Evolutionary conservation across 2,888 invertebrate species (phyloP).

Genomic region (Ommatoiulus sabulosus): DNA sequence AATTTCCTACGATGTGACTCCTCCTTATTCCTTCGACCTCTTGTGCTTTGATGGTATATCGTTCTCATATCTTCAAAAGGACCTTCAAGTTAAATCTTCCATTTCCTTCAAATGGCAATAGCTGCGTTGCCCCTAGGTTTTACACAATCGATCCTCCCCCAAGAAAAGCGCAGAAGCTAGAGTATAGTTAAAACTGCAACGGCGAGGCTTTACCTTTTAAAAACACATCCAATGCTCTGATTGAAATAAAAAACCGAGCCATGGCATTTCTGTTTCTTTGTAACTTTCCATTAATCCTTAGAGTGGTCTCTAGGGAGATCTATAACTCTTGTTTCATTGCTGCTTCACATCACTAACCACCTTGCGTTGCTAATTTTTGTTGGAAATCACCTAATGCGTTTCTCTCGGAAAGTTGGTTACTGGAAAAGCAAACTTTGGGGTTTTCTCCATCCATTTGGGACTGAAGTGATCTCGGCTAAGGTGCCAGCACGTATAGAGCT

Average conservation of each 20-base stretch:
- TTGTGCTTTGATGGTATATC: too few relatives aligned
- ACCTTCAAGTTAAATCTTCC: not conserved
- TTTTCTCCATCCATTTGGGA: not conserved
- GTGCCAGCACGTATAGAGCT: slow-evolving; percentile 34
- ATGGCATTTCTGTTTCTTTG: not conserved
- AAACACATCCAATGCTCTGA: not conserved
- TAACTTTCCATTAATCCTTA: slow-evolving; percentile 6
- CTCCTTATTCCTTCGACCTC: too few relatives aligned
- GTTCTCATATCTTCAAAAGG: too few relatives aligned
- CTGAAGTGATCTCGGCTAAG: not conserved
- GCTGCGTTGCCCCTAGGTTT: not conserved
- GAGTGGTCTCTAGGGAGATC: not conserved
- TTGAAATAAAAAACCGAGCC: not conserved
- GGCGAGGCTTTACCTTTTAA: not conserved
- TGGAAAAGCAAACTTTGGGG: not conserved
- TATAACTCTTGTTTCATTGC: not conserved
- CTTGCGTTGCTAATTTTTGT: slow-evolving; percentile 20
- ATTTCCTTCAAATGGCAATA: not conserved
- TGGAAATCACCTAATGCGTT: not conserved
- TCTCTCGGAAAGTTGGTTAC: not conserved
- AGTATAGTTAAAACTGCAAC: not conserved
- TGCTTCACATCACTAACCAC: not conserved
- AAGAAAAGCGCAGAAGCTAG: not conserved
- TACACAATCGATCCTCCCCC: not conserved
- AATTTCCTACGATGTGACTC: not conserved